These are phyloP conservation scores for Dunckerocampus dactyliophorus DNA, from an alignment of 2,113 vertebrate species.

Conservation along the genomic window DNA sequence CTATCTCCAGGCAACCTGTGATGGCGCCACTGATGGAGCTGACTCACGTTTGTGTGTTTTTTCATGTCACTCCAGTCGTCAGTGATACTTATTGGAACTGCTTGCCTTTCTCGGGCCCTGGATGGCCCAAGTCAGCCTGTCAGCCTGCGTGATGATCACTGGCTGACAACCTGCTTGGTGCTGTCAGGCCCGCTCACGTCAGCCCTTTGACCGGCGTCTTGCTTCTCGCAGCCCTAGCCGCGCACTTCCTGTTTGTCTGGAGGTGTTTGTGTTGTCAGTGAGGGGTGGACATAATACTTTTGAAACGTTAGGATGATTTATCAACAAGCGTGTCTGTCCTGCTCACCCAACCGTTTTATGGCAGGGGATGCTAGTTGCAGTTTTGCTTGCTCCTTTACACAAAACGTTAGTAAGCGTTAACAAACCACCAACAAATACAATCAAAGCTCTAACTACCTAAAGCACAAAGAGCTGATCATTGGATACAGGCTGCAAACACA, in stretches of 20 bases:
- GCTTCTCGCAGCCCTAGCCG: constrained; percentile 43
- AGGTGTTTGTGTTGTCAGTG: constrained; percentile 28
- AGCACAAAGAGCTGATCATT: no score
- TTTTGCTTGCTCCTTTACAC: neutral
- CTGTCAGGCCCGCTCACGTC: constrained; percentile 66
- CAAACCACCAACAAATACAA: no score
- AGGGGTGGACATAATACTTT: constrained; percentile 18
- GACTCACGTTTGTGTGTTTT: constrained; percentile 38
- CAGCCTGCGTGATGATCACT: constrained; percentile 65
- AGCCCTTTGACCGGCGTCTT: constrained; percentile 51
- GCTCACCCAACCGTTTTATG: constrained; percentile 8
- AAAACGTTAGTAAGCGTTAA: no score
- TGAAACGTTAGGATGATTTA: constrained; percentile 16
- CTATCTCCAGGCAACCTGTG: constrained; percentile 59
- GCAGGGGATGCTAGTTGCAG: neutral
- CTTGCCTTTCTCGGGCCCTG: constrained; percentile 49
- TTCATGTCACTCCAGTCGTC: constrained; percentile 39
- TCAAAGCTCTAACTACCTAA: no score
- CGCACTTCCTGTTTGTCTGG: neutral
- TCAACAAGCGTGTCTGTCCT: constrained; percentile 3
- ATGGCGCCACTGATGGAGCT: constrained; percentile 48
- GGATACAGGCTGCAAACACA: no score
- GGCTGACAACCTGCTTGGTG: constrained; percentile 68
- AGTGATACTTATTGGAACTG: constrained; percentile 43
- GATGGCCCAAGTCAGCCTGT: constrained; percentile 56